phyloP scores from a whole-genome alignment of 2,113 vertebrate species.

The Corapipo altera region DNA sequence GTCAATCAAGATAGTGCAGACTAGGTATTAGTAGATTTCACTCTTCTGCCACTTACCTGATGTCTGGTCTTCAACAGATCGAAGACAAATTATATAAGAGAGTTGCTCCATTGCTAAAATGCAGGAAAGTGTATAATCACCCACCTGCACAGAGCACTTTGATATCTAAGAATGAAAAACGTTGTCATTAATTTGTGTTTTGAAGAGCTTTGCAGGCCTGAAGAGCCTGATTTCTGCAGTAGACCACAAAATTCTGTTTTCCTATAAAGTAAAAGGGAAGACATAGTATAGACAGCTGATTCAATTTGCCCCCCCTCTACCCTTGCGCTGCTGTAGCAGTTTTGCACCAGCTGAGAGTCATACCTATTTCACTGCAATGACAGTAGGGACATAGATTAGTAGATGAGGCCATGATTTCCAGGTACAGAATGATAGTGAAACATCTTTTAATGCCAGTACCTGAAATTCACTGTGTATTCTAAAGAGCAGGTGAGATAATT shows the following conservation, averaged over 20 bases:
- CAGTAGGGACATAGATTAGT: neutral
- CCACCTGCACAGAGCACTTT: neutral
- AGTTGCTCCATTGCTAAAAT: neutral
- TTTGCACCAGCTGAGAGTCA: neutral
- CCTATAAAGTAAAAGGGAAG: neutral
- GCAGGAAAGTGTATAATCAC: neutral
- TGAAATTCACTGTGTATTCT: neutral
- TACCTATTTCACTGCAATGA: neutral
- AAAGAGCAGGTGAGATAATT: neutral
- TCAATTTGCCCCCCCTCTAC: neutral
- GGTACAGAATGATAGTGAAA: neutral
- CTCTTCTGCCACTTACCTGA: neutral
- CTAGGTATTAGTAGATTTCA: neutral
- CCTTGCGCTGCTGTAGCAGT: fast-evolving
- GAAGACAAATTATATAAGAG: neutral
- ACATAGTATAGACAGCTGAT: neutral
- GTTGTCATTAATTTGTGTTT: neutral
- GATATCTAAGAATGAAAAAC: neutral
- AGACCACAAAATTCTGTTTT: neutral
- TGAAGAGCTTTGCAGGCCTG: neutral
- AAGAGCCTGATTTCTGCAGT: neutral
- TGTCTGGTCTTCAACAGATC: neutral
- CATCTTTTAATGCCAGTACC: neutral
- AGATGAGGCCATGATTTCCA: neutral
- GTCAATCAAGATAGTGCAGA: neutral